Base-by-base conservation (phyloP, 37 sponge, comb jelly and placozoan genomes). In the Amphimedon queenslandica region DNA sequence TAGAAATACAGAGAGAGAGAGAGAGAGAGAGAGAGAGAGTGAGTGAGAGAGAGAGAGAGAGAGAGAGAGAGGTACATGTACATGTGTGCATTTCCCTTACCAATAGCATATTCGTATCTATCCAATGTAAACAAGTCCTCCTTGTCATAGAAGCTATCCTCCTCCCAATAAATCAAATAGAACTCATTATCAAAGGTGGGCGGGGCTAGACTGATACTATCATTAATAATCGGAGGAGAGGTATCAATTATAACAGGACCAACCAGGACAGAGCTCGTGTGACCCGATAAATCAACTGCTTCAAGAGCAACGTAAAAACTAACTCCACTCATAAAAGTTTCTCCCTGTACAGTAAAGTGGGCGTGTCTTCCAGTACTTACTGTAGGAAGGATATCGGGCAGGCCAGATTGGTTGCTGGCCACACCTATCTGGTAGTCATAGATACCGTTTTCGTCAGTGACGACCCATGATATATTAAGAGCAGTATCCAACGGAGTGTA, bases 201-300 rank as follows among this genome's bases (percentile, higher is more conserved):
- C 31, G 38, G 37, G 33, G 35, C 56, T 24, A 81, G 58, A 5
- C 6, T 37, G 0, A 82, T 24, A 55, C 29, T 83, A 2, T 77
- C 87, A 43, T 82, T 78, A 11, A 84, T 38, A 29, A 80, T 43
- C 10, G 93, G 93, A 8, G 93, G 88, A 0, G 84, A 63, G 3
- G 76, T 70, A 40, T 92, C 93, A 24, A 92, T 67, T 2, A 87
- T 36, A 42, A 92, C 67, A 29, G 93, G 93, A 35, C 93, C 93
- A 29, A 92, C 37, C 11, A 41, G 66, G 27, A 42, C 40, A 0
- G 57, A 42, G 1, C 42, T 40, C 28, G 4, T 60, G 28, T 72
- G 70, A 64, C 40, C 42, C 0, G 88, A 79, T 16, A 79, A 40
- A 37, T 87, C 88, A 42, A 25, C 47, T 16, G 80, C 86, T n/a